Base-by-base conservation (phyloP, 2,113 vertebrate genomes). In the Vulpes lagopus region DNA sequence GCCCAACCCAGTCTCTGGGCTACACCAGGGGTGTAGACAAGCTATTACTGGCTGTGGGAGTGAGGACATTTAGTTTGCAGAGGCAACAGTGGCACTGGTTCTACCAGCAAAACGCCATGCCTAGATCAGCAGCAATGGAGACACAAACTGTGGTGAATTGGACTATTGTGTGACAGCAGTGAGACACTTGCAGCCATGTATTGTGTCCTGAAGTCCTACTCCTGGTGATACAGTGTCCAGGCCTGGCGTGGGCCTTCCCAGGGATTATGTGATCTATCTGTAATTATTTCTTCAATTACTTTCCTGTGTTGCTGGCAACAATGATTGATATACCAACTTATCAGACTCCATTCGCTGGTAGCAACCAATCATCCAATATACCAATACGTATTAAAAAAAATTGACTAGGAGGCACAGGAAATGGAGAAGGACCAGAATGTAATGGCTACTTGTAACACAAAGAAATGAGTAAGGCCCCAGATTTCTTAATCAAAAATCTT, bases 121-220 rank as follows among this genome's bases (percentile, higher is more conserved):
- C 51, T 32, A 64, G 20, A 3, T 0, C 55, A 88, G 51, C 15
- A 79, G 19, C 17, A 27, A 2, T 1, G 25, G 59, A 84, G 10
- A 71, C 27, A 14, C 16, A 32, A 23, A 5, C n/a, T 17, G 7
- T 8, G 2, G 35, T 5, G 11, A 35, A 3, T 8, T 20, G 3
- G 17, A 2, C 11, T 38, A 17, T 27, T 38, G 22, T 27, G 11
- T 49, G 35, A 32, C 32, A 38, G 9, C 0, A 22, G 4, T 59
- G 3, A 11, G 23, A 5, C 11, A 0, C 5, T 8, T 19, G 3
- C 11, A 35, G 10, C 3, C 14, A 3, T 11, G 8, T 8, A 8
- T 5, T 3, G 0, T 49, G 16, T 74, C 19, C 25, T 60, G 32
- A 16, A 6, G 4, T 5, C 5, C 65, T 67, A 62, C 32, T 80